Evolutionary conservation across 2,888 invertebrate species (phyloP), one percentile per base, ranked within the genome.

Genomic region (Archips xylosteana): DNA sequence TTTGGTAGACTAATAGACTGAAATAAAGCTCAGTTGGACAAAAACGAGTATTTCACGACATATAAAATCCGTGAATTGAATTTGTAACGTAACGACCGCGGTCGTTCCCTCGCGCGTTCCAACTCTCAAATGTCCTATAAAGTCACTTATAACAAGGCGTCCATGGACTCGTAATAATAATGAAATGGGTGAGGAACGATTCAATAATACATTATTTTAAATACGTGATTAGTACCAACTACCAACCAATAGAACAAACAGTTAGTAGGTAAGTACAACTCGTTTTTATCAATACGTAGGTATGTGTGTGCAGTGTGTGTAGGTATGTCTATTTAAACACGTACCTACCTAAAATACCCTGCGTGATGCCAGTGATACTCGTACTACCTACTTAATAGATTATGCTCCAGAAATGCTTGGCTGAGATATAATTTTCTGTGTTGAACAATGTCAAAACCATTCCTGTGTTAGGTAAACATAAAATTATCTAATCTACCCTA

Each of bases 11-110:
- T 72, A 73, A 73, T 45, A 69, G 69, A 63, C 57, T 68, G 59
- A 59, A 47, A 69, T 68, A 59, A 64, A 68, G 63, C 67, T 32
- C 72, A 39, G 62, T 62, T 57, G 15, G 72, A 57, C 67, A 64
- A 64, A 68, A 68, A 69, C 63, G 60, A 39, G 60, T 49, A 47
- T 68, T 60, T 47, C 60, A 68, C 15, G 69, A 60, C 63, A 15
- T 63, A 64, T 69, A 73, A 73, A 69, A 42, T 72, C 49, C 75
- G 77, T 77, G 75, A 77, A 81, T 81, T 79, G 78, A 79, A 84
- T 79, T 79, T 76, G 71, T 71, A 78, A 78, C 76, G 71, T 71
- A 78, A 78, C 76, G 75, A 75, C 70, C 76, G 77, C 63, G 32
- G 63, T 47, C 36, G 34, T 60, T 75, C 78, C 23, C 67, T 71